Conservation (phyloP, 2,888 invertebrate genomes). For the Embidobia sp. region DNA sequence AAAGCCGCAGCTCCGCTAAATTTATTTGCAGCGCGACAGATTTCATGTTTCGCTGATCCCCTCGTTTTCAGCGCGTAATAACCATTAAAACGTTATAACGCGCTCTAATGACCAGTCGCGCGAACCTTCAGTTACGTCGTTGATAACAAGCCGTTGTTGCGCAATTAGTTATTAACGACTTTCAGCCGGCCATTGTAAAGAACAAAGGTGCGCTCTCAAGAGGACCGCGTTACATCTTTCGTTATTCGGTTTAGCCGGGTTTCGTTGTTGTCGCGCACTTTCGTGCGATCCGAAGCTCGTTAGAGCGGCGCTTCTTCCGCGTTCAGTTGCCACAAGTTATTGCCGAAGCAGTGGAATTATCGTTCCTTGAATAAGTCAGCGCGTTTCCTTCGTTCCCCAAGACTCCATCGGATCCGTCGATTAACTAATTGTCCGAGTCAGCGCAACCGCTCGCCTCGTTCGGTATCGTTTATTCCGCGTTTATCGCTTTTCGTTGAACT, state of each 20-base stretch:
- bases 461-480: no score
- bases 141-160: constrained; percentile 61
- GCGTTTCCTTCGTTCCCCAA: not conserved
- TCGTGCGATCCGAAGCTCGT: constrained; percentile 47
- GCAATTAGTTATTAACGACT: constrained; percentile 62
- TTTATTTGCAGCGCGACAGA: constrained; percentile 46
- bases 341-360: constrained; percentile 3
- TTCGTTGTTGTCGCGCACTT: constrained; percentile 39
- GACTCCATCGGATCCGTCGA: not conserved
- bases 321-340: constrained; percentile 27
- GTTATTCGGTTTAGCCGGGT: constrained; percentile 51
- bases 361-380: constrained; percentile 8
- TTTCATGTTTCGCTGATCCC: constrained; percentile 52
- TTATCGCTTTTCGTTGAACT: no score
- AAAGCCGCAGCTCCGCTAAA: constrained; percentile 15
- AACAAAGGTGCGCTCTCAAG: constrained; percentile 56
- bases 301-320: constrained; percentile 31
- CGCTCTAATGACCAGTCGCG: constrained; percentile 63
- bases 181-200: constrained; percentile 39
- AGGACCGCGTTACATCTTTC: constrained; percentile 57
- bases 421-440: no score
- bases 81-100: constrained; percentile 68
- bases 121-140: constrained; percentile 57
- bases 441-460: no score
- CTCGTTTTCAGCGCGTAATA: constrained; percentile 63